Evolutionary conservation across 1,140 invertebrate genomes (phyloP), one percentile per base, ranked within the genome.

Genomic region (Aphelenchoides fujianensis): DNA sequence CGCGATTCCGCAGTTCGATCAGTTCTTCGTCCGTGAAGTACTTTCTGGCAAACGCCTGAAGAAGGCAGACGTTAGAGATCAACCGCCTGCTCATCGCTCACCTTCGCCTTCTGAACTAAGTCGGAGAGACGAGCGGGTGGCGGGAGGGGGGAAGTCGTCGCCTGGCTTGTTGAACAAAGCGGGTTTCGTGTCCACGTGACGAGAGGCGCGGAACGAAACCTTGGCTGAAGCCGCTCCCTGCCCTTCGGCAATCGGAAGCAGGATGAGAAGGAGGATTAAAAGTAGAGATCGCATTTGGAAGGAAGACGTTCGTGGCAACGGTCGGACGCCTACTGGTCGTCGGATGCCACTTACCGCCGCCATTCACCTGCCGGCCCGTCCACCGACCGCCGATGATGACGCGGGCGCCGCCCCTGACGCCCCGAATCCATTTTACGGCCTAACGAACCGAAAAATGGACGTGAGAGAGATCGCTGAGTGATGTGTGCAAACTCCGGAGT

Each of bases 11-110:
- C 37, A 69, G 36, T 66, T 48, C n/a, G n/a, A 27, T 35, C 27
- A 69, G 28, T 64, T 69, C 67, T 23, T 52, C 28, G 35, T 19
- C n/a, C 19, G 23, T 69, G n/a, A 69, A 69, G 41, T 61, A 69
- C 12, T 23, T 19, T 12, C 52, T 30, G 16, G 67, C 67, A 57
- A 69, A 69, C 28, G n/a, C 37, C 64, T 67, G n/a, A 37, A 67
- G 30, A n/a, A n/a, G n/a, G n/a, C n/a, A n/a, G n/a, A n/a, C n/a
- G n/a, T n/a, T n/a, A n/a, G n/a, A n/a, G n/a, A n/a, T n/a, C n/a
- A n/a, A n/a, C n/a, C n/a, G n/a, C n/a, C n/a, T n/a, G n/a, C n/a
- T n/a, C n/a, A n/a, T n/a, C n/a, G 55, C 64, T 67, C 31, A 69
- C 52, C 27, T 35, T 28, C 37, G 67, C 67, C 37, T 57, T 69